Conservation (phyloP, 2,888 invertebrate species). For the Synanthedon tipuliformis region DNA sequence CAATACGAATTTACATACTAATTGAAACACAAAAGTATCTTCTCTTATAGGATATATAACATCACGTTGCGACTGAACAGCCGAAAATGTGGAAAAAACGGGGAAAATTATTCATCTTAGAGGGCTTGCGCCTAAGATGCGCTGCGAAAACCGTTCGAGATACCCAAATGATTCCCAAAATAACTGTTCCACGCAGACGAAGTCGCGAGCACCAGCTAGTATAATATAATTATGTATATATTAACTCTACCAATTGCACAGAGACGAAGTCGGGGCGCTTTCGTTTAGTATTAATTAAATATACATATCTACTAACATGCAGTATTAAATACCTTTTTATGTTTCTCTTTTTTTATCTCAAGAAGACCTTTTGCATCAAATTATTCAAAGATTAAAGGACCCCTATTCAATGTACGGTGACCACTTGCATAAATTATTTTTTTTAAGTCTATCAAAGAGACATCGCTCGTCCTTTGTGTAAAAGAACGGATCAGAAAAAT, state of each 20-base stretch:
- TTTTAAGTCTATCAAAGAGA: slow-evolving; percentile 52
- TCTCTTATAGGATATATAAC: too few species aligned
- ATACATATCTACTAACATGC: slow-evolving; percentile 11
- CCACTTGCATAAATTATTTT: slow-evolving; percentile 65
- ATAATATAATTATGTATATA: too few species aligned
- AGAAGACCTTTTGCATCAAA: slow-evolving; percentile 16
- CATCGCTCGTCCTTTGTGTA: slow-evolving; percentile 41
- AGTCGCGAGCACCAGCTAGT: too few species aligned
- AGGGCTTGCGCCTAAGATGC: too few species aligned
- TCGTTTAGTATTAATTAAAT: background rate
- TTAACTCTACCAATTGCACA: background rate
- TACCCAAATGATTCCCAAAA: too few species aligned
- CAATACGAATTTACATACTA: too few species aligned
- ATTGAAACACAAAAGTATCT: too few species aligned
- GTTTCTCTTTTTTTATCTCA: slow-evolving; percentile 9
- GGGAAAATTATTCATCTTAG: too few species aligned
- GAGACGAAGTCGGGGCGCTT: background rate
- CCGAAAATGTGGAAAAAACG: too few species aligned
- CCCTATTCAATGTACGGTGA: slow-evolving; percentile 40
- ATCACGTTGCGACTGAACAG: too few species aligned
- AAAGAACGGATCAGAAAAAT: slow-evolving; percentile 50
- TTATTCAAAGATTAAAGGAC: slow-evolving; percentile 50
- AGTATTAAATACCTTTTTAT: slow-evolving; percentile 19
- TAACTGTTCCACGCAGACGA: too few species aligned
- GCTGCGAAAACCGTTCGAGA: too few species aligned